A percentile compares a stretch with the other conserved stretches of the same genome.
phyloP scores from a whole-genome alignment of 1,140 invertebrate species.

The Brachionus koreanus region DNA sequence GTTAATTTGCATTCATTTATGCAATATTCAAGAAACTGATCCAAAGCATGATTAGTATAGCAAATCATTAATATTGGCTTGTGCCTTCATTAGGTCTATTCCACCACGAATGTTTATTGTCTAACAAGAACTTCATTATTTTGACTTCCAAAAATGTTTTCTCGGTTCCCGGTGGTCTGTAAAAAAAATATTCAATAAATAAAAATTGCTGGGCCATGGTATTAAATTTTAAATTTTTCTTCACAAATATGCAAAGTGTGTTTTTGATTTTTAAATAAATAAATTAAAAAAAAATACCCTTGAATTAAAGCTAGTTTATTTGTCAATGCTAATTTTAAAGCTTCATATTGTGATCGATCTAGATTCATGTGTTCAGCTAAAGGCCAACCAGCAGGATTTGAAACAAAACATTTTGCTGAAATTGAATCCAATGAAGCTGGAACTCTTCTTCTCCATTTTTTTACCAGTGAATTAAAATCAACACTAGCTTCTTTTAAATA shows the following conservation, averaged over 20 bases:
- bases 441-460: neutral
- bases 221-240: neutral
- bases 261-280: neutral
- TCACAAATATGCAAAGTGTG: too few species aligned
- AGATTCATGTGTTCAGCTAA: conserved; percentile 47
- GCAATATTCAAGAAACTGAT: conserved; percentile 60
- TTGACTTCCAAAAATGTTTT: conserved; percentile 72
- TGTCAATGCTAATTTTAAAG: conserved; percentile 58
- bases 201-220: neutral
- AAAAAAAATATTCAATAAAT: neutral
- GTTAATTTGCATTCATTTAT: conserved; percentile 46
- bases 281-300: conserved; percentile 48
- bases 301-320: conserved; percentile 68
- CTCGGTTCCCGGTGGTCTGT: conserved; percentile 69
- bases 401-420: neutral
- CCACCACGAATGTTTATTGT: conserved; percentile 48
- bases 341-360: conserved; percentile 59
- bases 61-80: conserved; percentile 69
- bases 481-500: conserved; percentile 15
- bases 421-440: neutral
- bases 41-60: conserved; percentile 75
- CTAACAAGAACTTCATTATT: conserved; percentile 63
- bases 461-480: neutral
- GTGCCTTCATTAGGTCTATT: neutral
- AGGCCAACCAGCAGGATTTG: conserved; percentile 49